Percentiles rank a stretch among this genome's conserved stretches.
These are phyloP conservation scores for Setophaga coronata DNA, from an alignment of 2,113 vertebrate species.

Conservation along the genomic window DNA sequence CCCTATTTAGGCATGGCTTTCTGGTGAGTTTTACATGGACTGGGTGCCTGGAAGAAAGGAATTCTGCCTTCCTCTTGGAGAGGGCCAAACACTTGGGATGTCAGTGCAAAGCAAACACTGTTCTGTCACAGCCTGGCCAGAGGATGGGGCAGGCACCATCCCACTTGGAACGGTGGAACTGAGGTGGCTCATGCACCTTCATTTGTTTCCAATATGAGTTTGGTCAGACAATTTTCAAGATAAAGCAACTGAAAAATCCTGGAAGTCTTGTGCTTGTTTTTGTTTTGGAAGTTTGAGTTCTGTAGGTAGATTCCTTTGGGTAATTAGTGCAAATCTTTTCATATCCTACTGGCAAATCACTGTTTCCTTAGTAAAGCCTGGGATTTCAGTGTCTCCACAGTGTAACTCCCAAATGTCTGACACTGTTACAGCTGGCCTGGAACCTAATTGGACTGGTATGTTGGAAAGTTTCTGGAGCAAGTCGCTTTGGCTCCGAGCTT, in stretches of 20 bases:
- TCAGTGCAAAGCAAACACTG: neutral
- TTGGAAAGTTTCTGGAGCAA: constrained; percentile 56
- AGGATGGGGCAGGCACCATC: neutral
- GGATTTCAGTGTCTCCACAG: neutral
- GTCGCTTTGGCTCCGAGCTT: neutral
- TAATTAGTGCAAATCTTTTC: constrained; percentile 5
- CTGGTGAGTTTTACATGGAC: neutral
- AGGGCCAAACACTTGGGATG: neutral
- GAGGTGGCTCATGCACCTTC: neutral
- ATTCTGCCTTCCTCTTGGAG: neutral
- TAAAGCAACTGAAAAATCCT: neutral
- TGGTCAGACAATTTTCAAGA: neutral
- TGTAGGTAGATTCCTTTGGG: neutral
- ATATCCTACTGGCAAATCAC: neutral
- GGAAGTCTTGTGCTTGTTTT: neutral
- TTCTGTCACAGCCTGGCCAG: neutral
- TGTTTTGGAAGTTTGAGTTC: neutral
- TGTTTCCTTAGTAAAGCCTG: constrained; percentile 23
- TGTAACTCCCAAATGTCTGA: constrained; percentile 14
- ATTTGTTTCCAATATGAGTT: rapidly evolving
- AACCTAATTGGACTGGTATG: constrained; percentile 54
- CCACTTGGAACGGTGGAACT: neutral
- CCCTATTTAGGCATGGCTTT: neutral
- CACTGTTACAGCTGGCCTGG: constrained; percentile 47
- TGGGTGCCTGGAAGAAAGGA: neutral